Evolutionary conservation across 2,888 invertebrate species (phyloP).

Genomic region (Aporophyla lueneburgensis): DNA sequence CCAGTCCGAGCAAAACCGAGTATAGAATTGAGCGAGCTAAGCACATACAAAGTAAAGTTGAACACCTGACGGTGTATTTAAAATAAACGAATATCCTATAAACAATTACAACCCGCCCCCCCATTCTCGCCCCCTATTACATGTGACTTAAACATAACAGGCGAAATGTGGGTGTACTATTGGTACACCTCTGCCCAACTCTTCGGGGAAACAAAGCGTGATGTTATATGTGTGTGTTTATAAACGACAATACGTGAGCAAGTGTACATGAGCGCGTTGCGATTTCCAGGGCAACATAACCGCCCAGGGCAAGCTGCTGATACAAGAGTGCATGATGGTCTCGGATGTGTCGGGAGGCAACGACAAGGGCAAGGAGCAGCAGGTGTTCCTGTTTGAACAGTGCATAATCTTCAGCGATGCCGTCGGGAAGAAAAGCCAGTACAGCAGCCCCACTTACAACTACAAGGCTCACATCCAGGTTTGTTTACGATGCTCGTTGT

Average conservation of each 20-base stretch:
- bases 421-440: constrained; percentile 97
- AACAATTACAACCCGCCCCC: no score
- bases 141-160: no score
- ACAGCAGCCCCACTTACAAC: constrained; percentile 97
- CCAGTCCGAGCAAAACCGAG: constrained; percentile 6
- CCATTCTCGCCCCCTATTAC: no score
- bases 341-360: constrained; percentile 91
- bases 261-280: constrained; percentile 36
- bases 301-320: constrained; percentile 98
- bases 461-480: constrained; percentile 99
- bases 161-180: no score
- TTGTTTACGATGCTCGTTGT: constrained; percentile 66
- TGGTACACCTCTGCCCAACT: no score
- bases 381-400: constrained; percentile 99
- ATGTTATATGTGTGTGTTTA: no score
- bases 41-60: neutral
- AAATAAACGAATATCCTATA: neutral
- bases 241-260: neutral
- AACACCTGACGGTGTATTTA: neutral
- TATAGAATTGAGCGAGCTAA: neutral
- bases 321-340: constrained; percentile 95
- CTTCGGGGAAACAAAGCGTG: no score
- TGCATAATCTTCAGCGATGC: constrained; percentile 99
- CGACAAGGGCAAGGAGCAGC: constrained; percentile 93
- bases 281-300: constrained; percentile 97